Conservation (phyloP, 23 tunicate species). For the Oikopleura dioica region DNA sequence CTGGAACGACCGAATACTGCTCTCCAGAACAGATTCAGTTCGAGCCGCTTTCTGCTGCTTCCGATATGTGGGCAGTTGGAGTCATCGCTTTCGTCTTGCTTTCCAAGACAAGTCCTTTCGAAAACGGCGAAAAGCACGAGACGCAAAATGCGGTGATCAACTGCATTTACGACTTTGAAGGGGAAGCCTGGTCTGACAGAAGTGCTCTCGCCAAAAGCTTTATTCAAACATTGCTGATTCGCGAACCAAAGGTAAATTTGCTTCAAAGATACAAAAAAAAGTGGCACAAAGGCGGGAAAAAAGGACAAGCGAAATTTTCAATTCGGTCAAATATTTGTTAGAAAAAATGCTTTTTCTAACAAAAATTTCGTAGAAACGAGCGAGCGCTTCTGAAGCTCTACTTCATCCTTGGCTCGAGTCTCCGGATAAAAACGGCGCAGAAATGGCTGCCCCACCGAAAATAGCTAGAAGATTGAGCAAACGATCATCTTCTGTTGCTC, state of each 20-base stretch:
- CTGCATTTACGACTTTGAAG: background rate
- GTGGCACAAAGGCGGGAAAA: too few relatives aligned
- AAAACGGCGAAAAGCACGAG: background rate
- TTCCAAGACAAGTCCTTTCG: background rate
- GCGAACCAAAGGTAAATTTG: background rate
- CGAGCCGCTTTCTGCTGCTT: background rate
- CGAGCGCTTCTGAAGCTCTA: too few relatives aligned
- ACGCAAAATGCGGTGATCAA: slow-evolving; percentile 10
- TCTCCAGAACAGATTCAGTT: slow-evolving; percentile 66
- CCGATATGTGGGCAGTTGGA: slow-evolving; percentile 93
- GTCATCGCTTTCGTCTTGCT: background rate
- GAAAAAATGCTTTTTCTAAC: too few relatives aligned
- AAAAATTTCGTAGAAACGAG: too few relatives aligned
- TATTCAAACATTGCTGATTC: background rate
- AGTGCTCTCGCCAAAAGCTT: background rate
- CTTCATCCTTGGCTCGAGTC: too few relatives aligned
- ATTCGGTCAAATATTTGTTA: too few relatives aligned
- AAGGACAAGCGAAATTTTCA: too few relatives aligned
- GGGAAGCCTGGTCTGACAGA: background rate
- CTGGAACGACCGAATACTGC: slow-evolving; percentile 83
- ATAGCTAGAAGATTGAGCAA: too few relatives aligned
- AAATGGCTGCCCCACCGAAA: too few relatives aligned
- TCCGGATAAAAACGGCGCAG: too few relatives aligned
- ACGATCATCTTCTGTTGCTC: too few relatives aligned
- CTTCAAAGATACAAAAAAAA: too few relatives aligned